Evolutionary conservation across 2,797 vertebrate genomes (phyloP).

Genomic region (Sebastes cheni): DNA sequence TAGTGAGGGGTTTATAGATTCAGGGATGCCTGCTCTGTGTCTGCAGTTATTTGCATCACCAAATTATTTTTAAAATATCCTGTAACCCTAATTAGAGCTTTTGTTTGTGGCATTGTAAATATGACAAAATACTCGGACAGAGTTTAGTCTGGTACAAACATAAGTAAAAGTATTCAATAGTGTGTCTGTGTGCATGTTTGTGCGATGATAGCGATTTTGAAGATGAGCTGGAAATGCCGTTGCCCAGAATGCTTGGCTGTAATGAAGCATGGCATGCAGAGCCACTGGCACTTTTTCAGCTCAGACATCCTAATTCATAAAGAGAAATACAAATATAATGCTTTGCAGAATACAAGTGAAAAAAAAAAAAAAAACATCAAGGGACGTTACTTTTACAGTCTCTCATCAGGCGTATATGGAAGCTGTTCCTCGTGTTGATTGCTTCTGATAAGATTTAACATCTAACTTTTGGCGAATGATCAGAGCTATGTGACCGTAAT

Average conservation of each 20-base stretch:
- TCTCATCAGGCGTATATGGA: conserved; percentile 30
- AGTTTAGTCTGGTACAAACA: not conserved
- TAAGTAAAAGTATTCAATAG: not conserved
- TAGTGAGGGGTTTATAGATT: not conserved
- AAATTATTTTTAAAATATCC: not conserved
- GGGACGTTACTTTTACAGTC: conserved; percentile 24
- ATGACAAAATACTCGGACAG: not conserved
- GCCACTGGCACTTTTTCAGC: conserved; percentile 17
- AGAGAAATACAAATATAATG: conserved; percentile 49
- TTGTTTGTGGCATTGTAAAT: not conserved
- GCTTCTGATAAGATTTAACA: conserved; percentile 55
- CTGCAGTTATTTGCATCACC: not conserved
- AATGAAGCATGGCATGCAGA: conserved; percentile 37
- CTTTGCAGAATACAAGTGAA: conserved; percentile 29
- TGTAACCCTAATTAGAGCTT: not conserved
- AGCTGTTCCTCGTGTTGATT: conserved; percentile 37
- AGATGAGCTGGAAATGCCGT: conserved; percentile 39
- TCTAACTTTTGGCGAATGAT: conserved; percentile 54
- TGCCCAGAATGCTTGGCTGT: conserved; percentile 24
- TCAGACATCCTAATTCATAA: conserved; percentile 33
- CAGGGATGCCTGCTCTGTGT: not conserved
- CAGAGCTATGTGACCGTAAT: conserved; percentile 46
- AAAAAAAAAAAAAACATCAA: conserved; percentile 22
- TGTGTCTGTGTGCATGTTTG: not conserved
- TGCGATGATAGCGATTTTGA: conserved; percentile 12